phyloP scores from a whole-genome alignment of 2,888 invertebrate species.

The Platerodrilus igneus region DNA sequence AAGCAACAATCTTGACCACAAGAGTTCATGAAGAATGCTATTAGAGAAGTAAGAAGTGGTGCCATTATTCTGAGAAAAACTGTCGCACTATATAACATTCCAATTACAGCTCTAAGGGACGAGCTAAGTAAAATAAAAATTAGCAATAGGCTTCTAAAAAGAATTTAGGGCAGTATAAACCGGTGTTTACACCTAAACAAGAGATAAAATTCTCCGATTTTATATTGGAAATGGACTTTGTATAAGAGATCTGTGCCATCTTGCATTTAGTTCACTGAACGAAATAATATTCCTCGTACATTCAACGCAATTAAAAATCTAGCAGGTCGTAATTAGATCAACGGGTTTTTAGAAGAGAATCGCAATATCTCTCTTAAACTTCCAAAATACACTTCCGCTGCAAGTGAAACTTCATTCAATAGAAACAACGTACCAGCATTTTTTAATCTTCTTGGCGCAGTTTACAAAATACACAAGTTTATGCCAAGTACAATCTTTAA shows the following conservation, averaged over 20 bases:
- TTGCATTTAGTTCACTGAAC: neutral
- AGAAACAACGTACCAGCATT: neutral
- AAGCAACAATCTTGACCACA: too few species aligned
- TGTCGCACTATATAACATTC: too few species aligned
- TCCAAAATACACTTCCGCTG: neutral
- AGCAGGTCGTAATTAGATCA: neutral
- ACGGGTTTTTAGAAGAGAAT: neutral
- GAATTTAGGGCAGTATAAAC: too few species aligned
- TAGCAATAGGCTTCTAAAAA: too few species aligned
- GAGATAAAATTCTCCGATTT: neutral
- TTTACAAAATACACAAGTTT: neutral
- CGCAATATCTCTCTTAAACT: neutral
- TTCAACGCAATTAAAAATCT: neutral
- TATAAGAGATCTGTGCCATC: neutral
- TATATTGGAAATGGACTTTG: neutral
- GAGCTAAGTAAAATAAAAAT: too few species aligned
- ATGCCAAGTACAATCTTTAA: neutral
- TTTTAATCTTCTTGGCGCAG: too few species aligned
- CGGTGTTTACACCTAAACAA: constrained; percentile 1
- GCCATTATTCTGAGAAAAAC: too few species aligned
- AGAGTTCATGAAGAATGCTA: too few species aligned
- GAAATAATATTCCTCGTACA: neutral
- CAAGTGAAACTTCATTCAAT: neutral
- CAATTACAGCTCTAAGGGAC: too few species aligned
- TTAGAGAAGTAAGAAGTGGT: too few species aligned